Evolutionary conservation across 35 echinoderm and acorn worm genomes (phyloP), one percentile per base, ranked within the genome.

Genomic region (Lytechinus pictus): DNA sequence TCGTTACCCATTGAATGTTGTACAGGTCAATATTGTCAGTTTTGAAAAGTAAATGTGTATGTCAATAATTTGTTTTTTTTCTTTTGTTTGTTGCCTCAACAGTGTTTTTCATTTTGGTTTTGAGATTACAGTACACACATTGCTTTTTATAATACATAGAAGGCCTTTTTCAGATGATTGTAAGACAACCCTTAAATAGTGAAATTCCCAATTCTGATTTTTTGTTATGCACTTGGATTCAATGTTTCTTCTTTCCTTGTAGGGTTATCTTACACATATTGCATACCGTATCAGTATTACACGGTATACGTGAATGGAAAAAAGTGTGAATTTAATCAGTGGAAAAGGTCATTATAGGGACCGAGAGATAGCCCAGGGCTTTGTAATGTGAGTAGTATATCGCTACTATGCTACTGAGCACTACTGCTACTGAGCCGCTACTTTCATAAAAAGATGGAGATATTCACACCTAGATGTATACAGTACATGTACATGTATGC

Each of bases 261-360:
- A 8, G 21, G 33, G 66, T 24, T 79, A 24, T 24, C 16, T n/a
- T 79, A 4, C 66, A 79, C 16, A 24, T 24, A 71, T 44, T 71
- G 61, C 61, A 79, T 24, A 58, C 56, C 5, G 56, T 9, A 57
- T 44, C 33, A 44, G 33, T 44, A 44, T 44, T 44, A 44, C 33
- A 44, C 33, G 2, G 11, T 57, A 58, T 58, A 79, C 21, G 21
- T 79, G 19, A n/a, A 79, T 24, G 56, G 14, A 79, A 24, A 79
- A 79, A 79, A 79, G 66, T 79, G 66, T 79, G 66, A 79, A 79
- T 79, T 79, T 79, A 79, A 79, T 79, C 66, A 79, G 66, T 79
- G 66, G 66, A 79, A 79, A 79, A 79, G 66, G 66, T 79, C 66
- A 79, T 79, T 79, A 79, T 79, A 79, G 66, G 66, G 19, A 79